phyloP scores from a whole-genome alignment of 2,888 invertebrate genomes.

The Drosophila melanosoma region DNA sequence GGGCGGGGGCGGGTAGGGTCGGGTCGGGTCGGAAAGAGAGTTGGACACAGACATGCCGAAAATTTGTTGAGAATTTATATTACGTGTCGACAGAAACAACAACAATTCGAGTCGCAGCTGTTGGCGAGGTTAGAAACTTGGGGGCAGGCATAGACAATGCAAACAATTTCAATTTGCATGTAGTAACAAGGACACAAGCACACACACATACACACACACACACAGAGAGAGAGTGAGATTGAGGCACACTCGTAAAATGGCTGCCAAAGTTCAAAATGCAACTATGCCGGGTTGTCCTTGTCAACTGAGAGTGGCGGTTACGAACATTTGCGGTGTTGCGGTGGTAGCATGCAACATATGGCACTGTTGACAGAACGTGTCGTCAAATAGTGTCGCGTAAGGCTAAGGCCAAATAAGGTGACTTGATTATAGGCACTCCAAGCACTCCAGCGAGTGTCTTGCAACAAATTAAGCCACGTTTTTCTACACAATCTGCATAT shows the following conservation, averaged over 20 bases:
- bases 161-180: constrained; percentile 80
- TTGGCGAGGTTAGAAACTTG: constrained; percentile 62
- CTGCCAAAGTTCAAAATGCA: constrained; percentile 73
- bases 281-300: constrained; percentile 56
- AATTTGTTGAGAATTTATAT: constrained; percentile 76
- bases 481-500: background rate
- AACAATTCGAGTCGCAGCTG: constrained; percentile 44
- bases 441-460: constrained; percentile 11
- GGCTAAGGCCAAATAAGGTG: constrained; percentile 38
- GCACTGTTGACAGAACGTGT: constrained; percentile 45
- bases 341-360: constrained; percentile 22
- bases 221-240: constrained; percentile 12
- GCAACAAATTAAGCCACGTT: constrained; percentile 16
- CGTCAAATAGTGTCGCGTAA: constrained; percentile 21
- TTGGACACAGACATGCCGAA: constrained; percentile 52
- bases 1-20: background rate
- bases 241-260: constrained; percentile 47
- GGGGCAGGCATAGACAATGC: constrained; percentile 69
- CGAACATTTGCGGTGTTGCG: constrained; percentile 45
- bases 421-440: constrained; percentile 27
- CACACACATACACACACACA: constrained; percentile 16
- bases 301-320: constrained; percentile 39
- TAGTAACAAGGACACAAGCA: constrained; percentile 62
- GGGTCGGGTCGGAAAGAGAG: background rate
- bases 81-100: constrained; percentile 72